These are phyloP conservation scores for Anoplolepis gracilipes DNA, from an alignment of 1,140 invertebrate genomes.

Conservation along the genomic window DNA sequence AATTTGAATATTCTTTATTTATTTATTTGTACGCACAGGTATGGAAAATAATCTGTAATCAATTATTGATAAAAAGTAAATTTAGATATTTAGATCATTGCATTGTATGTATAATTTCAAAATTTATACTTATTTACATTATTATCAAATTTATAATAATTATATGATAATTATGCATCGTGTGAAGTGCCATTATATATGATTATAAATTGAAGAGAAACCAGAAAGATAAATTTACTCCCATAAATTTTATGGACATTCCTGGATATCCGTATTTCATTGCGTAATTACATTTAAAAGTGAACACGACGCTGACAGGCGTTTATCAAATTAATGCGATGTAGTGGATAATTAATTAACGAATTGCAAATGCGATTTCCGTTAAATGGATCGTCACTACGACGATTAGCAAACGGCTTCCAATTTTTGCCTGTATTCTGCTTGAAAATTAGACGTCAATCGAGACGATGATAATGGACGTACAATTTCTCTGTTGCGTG, in stretches of 20 bases:
- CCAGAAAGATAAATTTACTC: neutral
- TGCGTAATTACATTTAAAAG: constrained; percentile 33
- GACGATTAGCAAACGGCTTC: constrained; percentile 25
- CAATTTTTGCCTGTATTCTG: constrained; percentile 10
- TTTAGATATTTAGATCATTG: constrained; percentile 1
- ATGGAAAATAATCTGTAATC: neutral
- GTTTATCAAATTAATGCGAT: constrained; percentile 19
- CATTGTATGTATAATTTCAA: neutral
- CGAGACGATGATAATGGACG: constrained; percentile 32
- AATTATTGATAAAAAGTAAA: neutral
- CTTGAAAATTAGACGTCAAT: constrained; percentile 36
- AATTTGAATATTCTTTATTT: neutral
- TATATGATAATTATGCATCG: neutral
- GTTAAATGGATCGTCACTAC: constrained; percentile 13
- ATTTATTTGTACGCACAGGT: neutral
- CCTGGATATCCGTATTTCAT: constrained; percentile 8
- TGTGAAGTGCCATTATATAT: neutral
- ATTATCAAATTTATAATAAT: constrained; percentile 18
- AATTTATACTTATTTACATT: neutral
- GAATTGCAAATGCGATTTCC: neutral
- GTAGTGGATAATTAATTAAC: constrained; percentile 39
- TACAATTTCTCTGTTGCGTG: constrained; percentile 26
- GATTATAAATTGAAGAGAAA: neutral
- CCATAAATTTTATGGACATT: constrained; percentile 2
- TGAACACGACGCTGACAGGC: neutral